Evolutionary conservation across 2,113 vertebrate genomes (phyloP).

Genomic region (Ursus arctos): DNA sequence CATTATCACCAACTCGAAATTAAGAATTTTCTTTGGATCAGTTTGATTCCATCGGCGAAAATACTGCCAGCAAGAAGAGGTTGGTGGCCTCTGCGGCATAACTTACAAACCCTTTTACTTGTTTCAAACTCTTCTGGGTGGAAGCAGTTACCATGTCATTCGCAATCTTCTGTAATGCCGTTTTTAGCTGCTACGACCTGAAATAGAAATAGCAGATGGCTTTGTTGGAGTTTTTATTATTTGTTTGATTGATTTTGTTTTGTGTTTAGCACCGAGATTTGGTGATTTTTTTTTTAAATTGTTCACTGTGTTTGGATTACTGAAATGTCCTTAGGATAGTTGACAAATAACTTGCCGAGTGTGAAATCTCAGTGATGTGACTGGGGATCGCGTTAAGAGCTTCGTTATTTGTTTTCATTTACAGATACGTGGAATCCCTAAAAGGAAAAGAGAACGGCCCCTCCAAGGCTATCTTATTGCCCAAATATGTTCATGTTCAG

Average conservation of each 20-base stretch:
- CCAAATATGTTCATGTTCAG: background rate
- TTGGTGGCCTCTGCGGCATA: background rate
- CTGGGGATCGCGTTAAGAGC: background rate
- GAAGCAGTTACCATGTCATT: background rate
- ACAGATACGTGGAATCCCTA: background rate
- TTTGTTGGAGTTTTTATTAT: constrained; percentile 41
- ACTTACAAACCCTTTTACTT: constrained; percentile 6
- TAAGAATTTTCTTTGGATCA: constrained; percentile 46
- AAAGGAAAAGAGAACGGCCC: background rate
- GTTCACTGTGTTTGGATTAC: constrained; percentile 44
- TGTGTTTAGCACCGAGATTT: constrained; percentile 43
- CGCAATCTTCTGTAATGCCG: constrained; percentile 52
- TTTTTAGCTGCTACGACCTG: constrained; percentile 59
- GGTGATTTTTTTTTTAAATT: background rate
- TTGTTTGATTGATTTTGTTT: constrained; percentile 60
- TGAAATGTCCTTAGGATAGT: background rate
- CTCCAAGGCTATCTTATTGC: background rate
- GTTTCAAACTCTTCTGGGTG: constrained; percentile 7
- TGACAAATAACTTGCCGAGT: background rate
- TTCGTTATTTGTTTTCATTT: constrained; percentile 16
- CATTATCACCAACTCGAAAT: background rate
- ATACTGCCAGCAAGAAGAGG: background rate
- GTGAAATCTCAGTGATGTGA: background rate
- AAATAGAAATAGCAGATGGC: constrained; percentile 73
- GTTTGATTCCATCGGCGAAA: background rate